Evolutionary conservation across 2,888 invertebrate genomes (phyloP), one percentile per base, ranked within the genome.

Genomic region (Tridacna crocea): DNA sequence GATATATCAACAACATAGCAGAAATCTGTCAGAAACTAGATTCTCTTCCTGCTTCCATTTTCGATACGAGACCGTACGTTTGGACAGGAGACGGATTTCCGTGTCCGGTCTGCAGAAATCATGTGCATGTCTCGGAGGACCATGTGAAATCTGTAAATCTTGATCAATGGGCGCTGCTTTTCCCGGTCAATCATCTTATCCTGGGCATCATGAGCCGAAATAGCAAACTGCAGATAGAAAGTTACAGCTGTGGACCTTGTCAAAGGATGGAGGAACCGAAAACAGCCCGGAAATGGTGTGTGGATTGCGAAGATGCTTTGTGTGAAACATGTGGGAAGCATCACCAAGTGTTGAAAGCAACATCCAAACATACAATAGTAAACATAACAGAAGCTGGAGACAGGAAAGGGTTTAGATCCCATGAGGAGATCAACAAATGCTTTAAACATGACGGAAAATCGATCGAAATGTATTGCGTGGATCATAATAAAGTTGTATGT

Each of bases 81-180:
- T 87, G 87, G 87, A 84, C 87, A 0, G 87, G 87, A 0, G 84
- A 87, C 22, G 87, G 87, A 24, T 84, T 87, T 72, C 87, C 87
- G 17, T 87, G 87, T 51, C 87, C 87, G 8, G 87, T 84, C 3
- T 87, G 87, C 75, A 73, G 87, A 36, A 24, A 70, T 26, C 87
- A 87, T 61, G 84, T 84, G 26, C 75, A 74, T 17, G 76, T 83
- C 26, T 60, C 76, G 22, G 65, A 73, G 19, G 76, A 72, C 0
- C 76, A 75, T 11, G 72, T 58, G 0, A 66, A 58, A 24, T 47
- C 72, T 51, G 58, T 75, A 10, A 66, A 63, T 24, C 60, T 82
- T 22, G 55, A 82, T 27, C 68, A 82, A 77, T 87, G 87, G 87
- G 84, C 84, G 15, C 36, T 70, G 24, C 48, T 78, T 66, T 87